Conservation (phyloP, 2,113 vertebrate species). For the Cricetomys ansorgei region DNA sequence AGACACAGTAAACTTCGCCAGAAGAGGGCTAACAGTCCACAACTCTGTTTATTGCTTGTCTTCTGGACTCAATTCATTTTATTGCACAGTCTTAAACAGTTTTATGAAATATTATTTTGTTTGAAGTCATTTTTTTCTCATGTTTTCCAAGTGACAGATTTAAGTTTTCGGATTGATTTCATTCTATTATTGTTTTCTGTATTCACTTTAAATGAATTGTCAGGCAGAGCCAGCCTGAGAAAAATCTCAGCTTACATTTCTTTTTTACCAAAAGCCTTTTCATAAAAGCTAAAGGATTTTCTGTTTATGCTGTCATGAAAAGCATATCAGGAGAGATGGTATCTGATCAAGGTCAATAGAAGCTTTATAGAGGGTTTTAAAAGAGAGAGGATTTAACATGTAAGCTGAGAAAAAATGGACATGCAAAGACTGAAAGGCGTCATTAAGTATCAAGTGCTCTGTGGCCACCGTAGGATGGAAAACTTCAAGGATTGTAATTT, state of each 20-base stretch:
- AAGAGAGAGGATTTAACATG: background rate
- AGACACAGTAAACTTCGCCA: background rate
- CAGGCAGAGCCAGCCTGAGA: background rate
- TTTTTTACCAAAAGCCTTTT: background rate
- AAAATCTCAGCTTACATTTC: background rate
- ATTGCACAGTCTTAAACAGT: background rate
- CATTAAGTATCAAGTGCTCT: background rate
- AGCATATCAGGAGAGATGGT: background rate
- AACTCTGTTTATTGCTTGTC: background rate
- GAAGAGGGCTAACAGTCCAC: background rate
- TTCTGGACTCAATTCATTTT: slow-evolving; percentile 28
- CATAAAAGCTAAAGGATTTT: background rate
- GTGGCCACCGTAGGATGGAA: background rate
- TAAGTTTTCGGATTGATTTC: background rate
- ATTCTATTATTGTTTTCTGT: background rate
- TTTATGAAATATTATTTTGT: background rate
- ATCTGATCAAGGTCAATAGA: background rate
- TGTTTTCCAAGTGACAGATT: background rate
- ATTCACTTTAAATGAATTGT: background rate
- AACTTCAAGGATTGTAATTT: background rate
- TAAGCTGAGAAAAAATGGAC: background rate
- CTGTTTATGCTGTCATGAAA: background rate
- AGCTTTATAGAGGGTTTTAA: slow-evolving; percentile 10
- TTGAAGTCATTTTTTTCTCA: background rate
- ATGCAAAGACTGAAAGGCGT: background rate